phyloP scores from a whole-genome alignment of 2,797 vertebrate genomes.

The Lacerta agilis region DNA sequence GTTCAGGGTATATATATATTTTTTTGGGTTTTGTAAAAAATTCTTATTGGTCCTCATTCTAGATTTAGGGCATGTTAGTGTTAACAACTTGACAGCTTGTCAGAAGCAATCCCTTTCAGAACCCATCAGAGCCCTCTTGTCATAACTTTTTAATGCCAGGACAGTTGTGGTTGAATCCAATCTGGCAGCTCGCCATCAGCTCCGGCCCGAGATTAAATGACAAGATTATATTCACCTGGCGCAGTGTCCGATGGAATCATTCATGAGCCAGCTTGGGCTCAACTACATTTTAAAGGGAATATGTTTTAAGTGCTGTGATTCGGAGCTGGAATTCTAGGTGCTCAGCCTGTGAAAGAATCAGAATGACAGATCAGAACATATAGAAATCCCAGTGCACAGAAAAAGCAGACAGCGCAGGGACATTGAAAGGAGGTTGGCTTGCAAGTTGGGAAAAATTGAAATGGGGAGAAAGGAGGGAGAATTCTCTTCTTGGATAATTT shows the following conservation, averaged over 20 bases:
- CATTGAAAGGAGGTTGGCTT: neutral
- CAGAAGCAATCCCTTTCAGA: slow-evolving; percentile 80
- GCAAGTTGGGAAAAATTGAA: neutral
- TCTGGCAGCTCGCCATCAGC: slow-evolving; percentile 47
- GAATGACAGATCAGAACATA: neutral
- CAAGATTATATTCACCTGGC: slow-evolving; percentile 6
- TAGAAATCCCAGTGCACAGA: neutral
- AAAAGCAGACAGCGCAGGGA: neutral
- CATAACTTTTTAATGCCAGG: slow-evolving; percentile 71
- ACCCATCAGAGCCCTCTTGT: slow-evolving; percentile 68
- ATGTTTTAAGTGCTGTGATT: neutral
- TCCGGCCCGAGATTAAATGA: slow-evolving; percentile 37
- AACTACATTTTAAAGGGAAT: neutral
- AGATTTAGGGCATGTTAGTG: slow-evolving; percentile 79
- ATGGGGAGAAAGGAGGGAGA: too few relatives aligned
- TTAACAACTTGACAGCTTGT: slow-evolving; percentile 86
- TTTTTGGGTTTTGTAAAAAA: too few relatives aligned
- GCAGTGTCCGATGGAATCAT: slow-evolving; percentile 3
- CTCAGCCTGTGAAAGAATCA: neutral
- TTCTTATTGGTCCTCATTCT: slow-evolving; percentile 48
- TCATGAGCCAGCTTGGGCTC: neutral
- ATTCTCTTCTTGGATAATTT: neutral
- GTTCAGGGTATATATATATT: slow-evolving; percentile 76
- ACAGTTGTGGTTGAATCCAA: slow-evolving; percentile 32
- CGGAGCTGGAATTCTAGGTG: neutral